Percentiles rank a stretch among this genome's conserved stretches.
phyloP scores from a whole-genome alignment of 2,113 vertebrate genomes.

The Rhinopithecus roxellana region DNA sequence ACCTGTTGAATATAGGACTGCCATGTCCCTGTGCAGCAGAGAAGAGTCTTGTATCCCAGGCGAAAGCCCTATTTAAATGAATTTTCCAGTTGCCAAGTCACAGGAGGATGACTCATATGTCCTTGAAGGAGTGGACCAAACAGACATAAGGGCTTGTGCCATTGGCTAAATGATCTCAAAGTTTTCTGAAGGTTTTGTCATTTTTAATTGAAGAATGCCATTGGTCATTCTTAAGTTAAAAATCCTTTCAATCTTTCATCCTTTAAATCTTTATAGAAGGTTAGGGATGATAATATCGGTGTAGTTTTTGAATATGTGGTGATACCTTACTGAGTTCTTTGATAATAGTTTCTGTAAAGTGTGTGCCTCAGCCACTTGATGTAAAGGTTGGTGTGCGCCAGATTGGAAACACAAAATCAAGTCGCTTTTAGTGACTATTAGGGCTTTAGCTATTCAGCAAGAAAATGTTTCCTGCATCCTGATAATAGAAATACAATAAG shows the following conservation, averaged over 20 bases:
- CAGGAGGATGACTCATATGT: not conserved
- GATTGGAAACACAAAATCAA: not conserved
- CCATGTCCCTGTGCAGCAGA: not conserved
- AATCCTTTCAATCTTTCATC: not conserved
- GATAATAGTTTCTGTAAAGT: not conserved
- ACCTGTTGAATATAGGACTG: not conserved
- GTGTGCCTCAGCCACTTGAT: not conserved
- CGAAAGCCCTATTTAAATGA: not conserved
- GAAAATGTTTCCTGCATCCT: not conserved
- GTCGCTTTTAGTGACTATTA: not conserved
- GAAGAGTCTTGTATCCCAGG: not conserved
- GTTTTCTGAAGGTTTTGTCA: not conserved
- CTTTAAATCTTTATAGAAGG: not conserved
- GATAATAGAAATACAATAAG: not conserved
- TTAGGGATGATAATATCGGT: not conserved
- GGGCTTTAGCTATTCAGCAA: not conserved
- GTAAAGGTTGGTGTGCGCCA: not conserved
- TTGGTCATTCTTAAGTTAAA: not conserved
- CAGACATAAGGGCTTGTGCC: not conserved
- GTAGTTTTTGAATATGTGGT: not conserved
- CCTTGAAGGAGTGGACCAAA: not conserved
- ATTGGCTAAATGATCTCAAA: not conserved
- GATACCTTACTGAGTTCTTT: not conserved
- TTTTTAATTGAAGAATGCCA: not conserved
- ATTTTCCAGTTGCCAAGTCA: not conserved